Evolutionary conservation across 2,113 vertebrate species (phyloP), one percentile per base, ranked within the genome.

Genomic region (Ranitomeya imitator): DNA sequence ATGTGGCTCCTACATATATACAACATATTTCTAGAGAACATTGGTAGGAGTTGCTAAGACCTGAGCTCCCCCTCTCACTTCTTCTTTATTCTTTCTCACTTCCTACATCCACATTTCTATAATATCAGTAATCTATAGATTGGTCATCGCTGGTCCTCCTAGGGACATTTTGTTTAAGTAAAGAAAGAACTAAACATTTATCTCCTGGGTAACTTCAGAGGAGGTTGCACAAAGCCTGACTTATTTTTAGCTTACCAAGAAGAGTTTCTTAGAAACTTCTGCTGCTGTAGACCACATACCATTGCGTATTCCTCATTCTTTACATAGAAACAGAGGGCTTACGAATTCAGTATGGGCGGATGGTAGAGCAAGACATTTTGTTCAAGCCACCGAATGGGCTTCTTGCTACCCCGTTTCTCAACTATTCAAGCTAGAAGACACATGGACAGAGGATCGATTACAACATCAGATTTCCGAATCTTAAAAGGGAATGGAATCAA

Each of bases 121-220:
- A 51, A 10, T 55, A 55, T 6, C 13, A 26, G 37, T 45, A 45
- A 45, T 45, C 37, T 45, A 45, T 45, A 45, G 37, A 45, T 45
- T 21, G 10, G 51, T 54, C 19, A 12, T 54, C 51, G 6, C 19
- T 19, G 16, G 8, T 55, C 52, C 21, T 79, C 23, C 51, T 55
- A 52, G 55, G 55, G 16, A 37, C 69, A 73, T 73, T 7, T 79
- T 79, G 37, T 45, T 5, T 52, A 55, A 7, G 21, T 21, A 55
- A 55, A 55, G 45, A 55, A n/a, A 13, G 45, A 55, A 14, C 76
- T 52, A 55, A 79, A 79, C 18, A 79, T 57, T 55, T 3, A 15
- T 57, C 11, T 79, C 77, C 52, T 57, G 77, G 77, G 77, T 79
- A 55, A 79, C 77, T 15, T 79, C 77, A 15, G 52, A 55, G 4